phyloP scores from a whole-genome alignment of 2,113 vertebrate genomes.

The Charadrius vociferus region DNA sequence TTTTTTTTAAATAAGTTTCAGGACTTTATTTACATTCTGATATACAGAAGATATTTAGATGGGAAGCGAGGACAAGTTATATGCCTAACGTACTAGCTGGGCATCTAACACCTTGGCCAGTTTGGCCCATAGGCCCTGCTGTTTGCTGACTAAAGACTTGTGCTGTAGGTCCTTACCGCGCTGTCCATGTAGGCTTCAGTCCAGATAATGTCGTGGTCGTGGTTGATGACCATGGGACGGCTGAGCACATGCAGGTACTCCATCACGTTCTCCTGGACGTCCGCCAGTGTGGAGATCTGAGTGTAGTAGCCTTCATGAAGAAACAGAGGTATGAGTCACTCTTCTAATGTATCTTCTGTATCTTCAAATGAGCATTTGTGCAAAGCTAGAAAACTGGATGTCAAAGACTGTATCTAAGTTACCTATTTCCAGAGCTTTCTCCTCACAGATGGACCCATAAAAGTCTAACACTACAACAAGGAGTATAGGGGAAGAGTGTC shows the following conservation, averaged over 20 bases:
- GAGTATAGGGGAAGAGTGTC: background rate
- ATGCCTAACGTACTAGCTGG: background rate
- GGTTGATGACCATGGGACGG: constrained; percentile 97
- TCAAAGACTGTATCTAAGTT: background rate
- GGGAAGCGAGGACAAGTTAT: background rate
- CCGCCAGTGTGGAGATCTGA: constrained; percentile 92
- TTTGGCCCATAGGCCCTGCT: background rate
- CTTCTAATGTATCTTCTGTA: rapidly evolving
- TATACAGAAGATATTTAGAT: background rate
- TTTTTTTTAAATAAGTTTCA: background rate
- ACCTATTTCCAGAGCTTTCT: background rate
- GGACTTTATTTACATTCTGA: background rate
- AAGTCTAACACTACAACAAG: background rate
- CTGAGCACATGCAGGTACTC: constrained; percentile 97
- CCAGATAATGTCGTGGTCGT: constrained; percentile 95
- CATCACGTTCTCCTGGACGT: constrained; percentile 97
- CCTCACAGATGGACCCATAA: background rate
- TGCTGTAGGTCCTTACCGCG: constrained; percentile 76
- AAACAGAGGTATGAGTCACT: background rate
- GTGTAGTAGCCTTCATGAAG: constrained; percentile 89
- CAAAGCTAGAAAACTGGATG: background rate
- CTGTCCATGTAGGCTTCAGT: constrained; percentile 97
- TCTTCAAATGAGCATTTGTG: background rate
- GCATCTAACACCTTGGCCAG: background rate
- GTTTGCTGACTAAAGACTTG: background rate